Evolutionary conservation across 2,113 vertebrate genomes (phyloP).

Genomic region (Chionis minor): DNA sequence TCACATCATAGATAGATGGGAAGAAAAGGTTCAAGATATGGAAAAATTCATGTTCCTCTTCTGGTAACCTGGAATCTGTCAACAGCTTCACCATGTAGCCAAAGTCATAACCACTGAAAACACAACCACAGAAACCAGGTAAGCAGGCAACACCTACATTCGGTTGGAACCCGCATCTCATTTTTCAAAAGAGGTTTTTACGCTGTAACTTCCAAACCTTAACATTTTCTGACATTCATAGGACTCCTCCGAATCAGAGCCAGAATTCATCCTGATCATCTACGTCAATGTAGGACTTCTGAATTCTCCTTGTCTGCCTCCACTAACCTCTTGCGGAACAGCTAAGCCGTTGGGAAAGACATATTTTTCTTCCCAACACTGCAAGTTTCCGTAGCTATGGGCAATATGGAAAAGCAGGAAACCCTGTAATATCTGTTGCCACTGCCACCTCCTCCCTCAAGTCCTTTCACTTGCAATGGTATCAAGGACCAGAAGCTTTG

Average conservation of each 20-base stretch:
- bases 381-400: background rate
- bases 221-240: background rate
- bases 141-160: background rate
- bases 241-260: background rate
- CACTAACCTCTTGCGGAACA: background rate
- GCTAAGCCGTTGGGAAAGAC: background rate
- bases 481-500: background rate
- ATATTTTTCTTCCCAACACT: background rate
- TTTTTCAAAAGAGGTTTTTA: background rate
- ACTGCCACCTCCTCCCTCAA: background rate
- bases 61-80: slow-evolving; percentile 92
- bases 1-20: slow-evolving; percentile 97
- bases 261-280: background rate
- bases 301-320: background rate
- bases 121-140: slow-evolving; percentile 4
- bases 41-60: slow-evolving; percentile 97
- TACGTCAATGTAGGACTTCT: accelerated
- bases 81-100: slow-evolving; percentile 98
- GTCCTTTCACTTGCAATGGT: background rate
- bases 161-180: accelerated
- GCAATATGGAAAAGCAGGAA: background rate
- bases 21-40: slow-evolving; percentile 98
- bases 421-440: background rate
- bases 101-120: slow-evolving; percentile 92
- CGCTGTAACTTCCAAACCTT: background rate